phyloP scores from a whole-genome alignment of 2,797 vertebrate species.

The Bovichtus variegatus region DNA sequence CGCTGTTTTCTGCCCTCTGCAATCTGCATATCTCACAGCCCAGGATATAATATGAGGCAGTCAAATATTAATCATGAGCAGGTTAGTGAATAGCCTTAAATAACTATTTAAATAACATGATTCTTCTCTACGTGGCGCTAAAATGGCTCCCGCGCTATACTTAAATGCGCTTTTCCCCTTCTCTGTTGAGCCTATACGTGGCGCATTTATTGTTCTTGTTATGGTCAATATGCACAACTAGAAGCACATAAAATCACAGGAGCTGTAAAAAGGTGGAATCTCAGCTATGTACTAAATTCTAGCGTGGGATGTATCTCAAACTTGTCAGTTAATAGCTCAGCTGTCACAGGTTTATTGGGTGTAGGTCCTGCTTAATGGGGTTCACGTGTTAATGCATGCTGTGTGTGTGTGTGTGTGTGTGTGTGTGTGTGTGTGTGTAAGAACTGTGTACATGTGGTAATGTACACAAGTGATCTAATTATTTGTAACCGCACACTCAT shows the following conservation, averaged over 20 bases:
- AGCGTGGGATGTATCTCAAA: slow-evolving; percentile 35
- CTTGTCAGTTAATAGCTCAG: slow-evolving; percentile 44
- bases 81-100: neutral
- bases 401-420: slow-evolving; percentile 16
- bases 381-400: slow-evolving; percentile 36
- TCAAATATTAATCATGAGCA: slow-evolving; percentile 11
- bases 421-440: neutral
- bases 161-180: neutral
- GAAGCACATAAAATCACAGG: slow-evolving; percentile 3
- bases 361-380: slow-evolving; percentile 38
- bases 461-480: slow-evolving; percentile 34
- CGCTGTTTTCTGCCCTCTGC: slow-evolving; percentile 5
- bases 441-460: neutral
- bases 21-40: slow-evolving; percentile 41
- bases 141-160: slow-evolving; percentile 9
- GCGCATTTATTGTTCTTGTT: neutral
- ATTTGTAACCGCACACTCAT: slow-evolving; percentile 60
- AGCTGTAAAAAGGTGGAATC: slow-evolving; percentile 32
- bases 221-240: slow-evolving; percentile 8
- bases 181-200: neutral
- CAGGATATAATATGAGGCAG: slow-evolving; percentile 38
- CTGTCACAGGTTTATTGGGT: slow-evolving; percentile 51
- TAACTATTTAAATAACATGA: slow-evolving; percentile 28
- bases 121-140: neutral
- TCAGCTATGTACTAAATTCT: slow-evolving; percentile 28